Percentiles rank a stretch among this genome's conserved stretches.
Conservation (phyloP, 2,797 vertebrate genomes). For the Tiaroga cobitis region DNA sequence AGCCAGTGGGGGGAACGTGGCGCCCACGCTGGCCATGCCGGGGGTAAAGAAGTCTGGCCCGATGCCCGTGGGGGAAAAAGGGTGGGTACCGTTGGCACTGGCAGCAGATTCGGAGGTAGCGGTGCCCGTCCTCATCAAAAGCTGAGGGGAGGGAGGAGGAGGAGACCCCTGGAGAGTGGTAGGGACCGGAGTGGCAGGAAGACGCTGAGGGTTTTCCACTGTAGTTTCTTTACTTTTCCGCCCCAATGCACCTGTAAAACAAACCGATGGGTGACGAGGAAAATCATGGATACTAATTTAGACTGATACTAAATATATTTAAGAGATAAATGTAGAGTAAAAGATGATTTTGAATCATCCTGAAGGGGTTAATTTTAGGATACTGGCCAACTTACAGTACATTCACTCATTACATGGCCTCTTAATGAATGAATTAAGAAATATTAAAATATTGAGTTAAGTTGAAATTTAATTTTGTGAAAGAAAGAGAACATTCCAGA, state of each 20-base stretch:
- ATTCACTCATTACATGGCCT: neutral
- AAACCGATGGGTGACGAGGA: conserved; percentile 61
- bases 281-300: neutral
- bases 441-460: neutral
- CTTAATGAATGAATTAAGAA: neutral
- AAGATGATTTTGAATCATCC: neutral
- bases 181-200: conserved; percentile 60
- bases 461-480: neutral
- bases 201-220: conserved; percentile 84
- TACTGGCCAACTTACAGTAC: neutral
- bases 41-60: conserved; percentile 89
- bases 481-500: neutral
- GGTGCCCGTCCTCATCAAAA: conserved; percentile 73
- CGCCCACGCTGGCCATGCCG: conserved; percentile 78
- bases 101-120: conserved; percentile 82
- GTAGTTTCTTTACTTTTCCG: conserved; percentile 88
- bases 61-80: conserved; percentile 89
- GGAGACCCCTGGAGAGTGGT: conserved; percentile 86
- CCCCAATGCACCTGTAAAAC: conserved; percentile 86
- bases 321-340: neutral
- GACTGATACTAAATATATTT: neutral
- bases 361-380: neutral
- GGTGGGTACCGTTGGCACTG: conserved; percentile 87
- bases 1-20: conserved; percentile 85
- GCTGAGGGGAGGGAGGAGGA: conserved; percentile 82